Conservation (phyloP, 2,888 invertebrate species). For the Nipponacmea schrenckii region DNA sequence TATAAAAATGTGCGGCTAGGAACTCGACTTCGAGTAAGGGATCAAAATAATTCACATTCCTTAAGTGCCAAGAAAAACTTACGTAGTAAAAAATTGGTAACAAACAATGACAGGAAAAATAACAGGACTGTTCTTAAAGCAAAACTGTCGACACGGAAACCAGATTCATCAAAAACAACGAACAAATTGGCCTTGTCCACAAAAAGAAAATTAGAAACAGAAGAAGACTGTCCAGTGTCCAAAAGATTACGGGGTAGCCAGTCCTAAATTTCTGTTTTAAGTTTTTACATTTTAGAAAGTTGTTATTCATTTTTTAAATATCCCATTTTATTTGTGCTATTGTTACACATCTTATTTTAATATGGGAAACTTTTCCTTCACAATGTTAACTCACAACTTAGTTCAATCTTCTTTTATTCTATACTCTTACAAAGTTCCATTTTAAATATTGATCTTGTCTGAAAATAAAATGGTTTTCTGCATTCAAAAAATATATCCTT, state of each 20-base stretch:
- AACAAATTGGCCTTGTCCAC: background rate
- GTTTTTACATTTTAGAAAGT: background rate
- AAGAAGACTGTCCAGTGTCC: conserved; percentile 14
- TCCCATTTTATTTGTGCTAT: no score
- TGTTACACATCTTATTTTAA: no score
- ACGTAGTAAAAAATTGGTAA: background rate
- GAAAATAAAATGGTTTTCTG: no score
- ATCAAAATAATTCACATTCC: conserved; percentile 6
- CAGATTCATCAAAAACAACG: conserved; percentile 25
- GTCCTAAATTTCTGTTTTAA: background rate
- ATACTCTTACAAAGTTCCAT: no score
- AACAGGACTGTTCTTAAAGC: conserved; percentile 31
- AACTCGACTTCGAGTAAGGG: background rate
- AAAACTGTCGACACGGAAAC: conserved; percentile 31
- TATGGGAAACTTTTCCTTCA: no score
- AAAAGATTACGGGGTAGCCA: conserved; percentile 18
- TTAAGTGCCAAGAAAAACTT: background rate
- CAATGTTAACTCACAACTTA: no score
- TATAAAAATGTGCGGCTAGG: background rate
- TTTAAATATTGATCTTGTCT: no score
- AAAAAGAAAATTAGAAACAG: conserved; percentile 16
- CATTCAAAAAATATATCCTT: no score
- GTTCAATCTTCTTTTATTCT: no score
- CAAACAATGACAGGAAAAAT: conserved; percentile 18
- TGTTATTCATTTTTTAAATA: no score